Percentiles rank a stretch among this genome's conserved stretches.
Conservation (phyloP, 2,113 vertebrate genomes). For the Numida meleagris region DNA sequence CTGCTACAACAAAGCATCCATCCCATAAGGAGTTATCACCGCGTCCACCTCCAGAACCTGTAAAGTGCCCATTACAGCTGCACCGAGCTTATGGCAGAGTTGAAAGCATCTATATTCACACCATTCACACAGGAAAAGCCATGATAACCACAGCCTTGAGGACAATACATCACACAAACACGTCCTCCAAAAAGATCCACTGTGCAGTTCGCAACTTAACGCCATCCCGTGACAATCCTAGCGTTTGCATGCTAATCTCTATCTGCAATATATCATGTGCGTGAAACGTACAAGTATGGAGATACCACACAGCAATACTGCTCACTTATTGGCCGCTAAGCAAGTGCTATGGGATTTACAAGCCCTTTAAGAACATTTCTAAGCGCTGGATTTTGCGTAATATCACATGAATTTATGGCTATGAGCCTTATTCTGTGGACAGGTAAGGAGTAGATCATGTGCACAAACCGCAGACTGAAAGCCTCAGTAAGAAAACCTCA, state of each 20-base stretch:
- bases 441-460: background rate
- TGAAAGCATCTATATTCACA: background rate
- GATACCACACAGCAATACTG: too few relatives aligned
- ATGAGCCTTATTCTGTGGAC: background rate
- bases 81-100: background rate
- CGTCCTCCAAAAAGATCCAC: background rate
- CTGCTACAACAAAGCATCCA: background rate
- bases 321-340: background rate
- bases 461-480: background rate
- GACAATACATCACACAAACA: background rate
- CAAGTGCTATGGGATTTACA: background rate
- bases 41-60: background rate
- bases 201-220: background rate
- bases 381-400: background rate
- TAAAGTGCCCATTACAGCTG: background rate
- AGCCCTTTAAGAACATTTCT: background rate
- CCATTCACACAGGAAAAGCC: background rate
- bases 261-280: background rate
- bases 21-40: background rate
- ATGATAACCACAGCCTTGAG: background rate
- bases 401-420: background rate
- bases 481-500: background rate
- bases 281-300: background rate
- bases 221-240: too few relatives aligned
- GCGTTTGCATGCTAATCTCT: fast-evolving